Evolutionary conservation across 2,113 vertebrate species (phyloP), one percentile per base, ranked within the genome.

Genomic region (Xyrauchen texanus): DNA sequence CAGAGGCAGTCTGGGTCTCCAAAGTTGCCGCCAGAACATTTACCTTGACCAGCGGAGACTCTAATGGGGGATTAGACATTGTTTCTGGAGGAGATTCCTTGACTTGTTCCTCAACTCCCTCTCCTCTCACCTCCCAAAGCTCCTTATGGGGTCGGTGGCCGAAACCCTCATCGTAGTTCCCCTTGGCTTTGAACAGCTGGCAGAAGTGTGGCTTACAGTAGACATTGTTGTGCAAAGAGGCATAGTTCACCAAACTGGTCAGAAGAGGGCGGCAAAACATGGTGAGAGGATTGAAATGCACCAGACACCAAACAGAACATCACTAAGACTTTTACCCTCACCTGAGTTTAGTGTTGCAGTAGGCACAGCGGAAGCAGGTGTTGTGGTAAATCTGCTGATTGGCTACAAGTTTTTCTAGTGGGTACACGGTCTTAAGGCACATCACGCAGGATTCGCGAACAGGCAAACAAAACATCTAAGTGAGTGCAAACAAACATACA

Each of bases 161-260:
- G 82, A 99, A 99, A 74, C 98, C 97, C 90, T 99, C 98, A n/a
- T 99, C 97, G 0, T 99, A 99, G 85, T 99, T 99, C 42, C 97
- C 98, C 82, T 98, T 99, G 80, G 97, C 91, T 87, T 99, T 99
- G 89, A 99, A 99, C 70, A 99, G 96, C 80, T 99, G 98, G 87
- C 91, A 95, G 91, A 96, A 99, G 88, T 99, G 97, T 45, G 97
- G 95, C 85, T 98, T 99, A 92, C 98, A 99, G 89, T 99, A 99
- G 80, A 98, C 95, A 77, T 87, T 95, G 53, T 94, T 96, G 77
- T 95, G 95, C 79, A 99, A 89, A 51, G 96, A 99, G 0, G 98
- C 98, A 0, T 97, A 99, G 2, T 94, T 99, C 7, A 87, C 94
- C 78, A 99, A 88, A 84, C 98, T 99, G 70, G 44, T 45, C 46